These are phyloP conservation scores for Belonocnema kinseyi DNA, from an alignment of 1,140 invertebrate genomes.

Conservation along the genomic window DNA sequence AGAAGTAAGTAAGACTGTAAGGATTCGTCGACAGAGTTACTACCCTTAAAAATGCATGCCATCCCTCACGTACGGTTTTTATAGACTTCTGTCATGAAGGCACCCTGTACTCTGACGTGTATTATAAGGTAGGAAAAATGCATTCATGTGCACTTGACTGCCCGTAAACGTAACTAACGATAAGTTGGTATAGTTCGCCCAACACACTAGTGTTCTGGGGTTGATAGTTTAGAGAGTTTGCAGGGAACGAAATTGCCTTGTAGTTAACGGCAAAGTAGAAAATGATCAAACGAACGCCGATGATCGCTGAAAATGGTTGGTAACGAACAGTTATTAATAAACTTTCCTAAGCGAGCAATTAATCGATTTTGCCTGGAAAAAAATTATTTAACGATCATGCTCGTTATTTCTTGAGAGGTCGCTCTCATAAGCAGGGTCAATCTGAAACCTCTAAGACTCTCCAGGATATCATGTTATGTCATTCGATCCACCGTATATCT, in stretches of 20 bases:
- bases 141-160: conserved; percentile 21
- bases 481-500: conserved; percentile 12
- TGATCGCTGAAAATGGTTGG: conserved; percentile 1
- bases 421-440: conserved; percentile 8
- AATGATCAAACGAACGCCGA: conserved; percentile 18
- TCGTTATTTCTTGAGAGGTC: neutral
- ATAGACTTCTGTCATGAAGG: neutral
- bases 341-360: neutral
- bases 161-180: conserved; percentile 21
- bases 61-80: conserved; percentile 14
- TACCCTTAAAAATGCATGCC: conserved; percentile 26
- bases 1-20: conserved; percentile 4
- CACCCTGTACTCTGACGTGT: neutral
- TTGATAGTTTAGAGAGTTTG: neutral
- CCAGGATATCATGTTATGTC: conserved; percentile 5
- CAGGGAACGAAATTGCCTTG: neutral
- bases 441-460: neutral
- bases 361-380: neutral
- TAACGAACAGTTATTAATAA: conserved; percentile 15
- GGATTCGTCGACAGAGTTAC: conserved; percentile 25
- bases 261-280: conserved; percentile 9
- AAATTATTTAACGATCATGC: neutral
- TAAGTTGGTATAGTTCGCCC: neutral
- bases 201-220: conserved; percentile 5
- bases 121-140: conserved; percentile 19